Evolutionary conservation across 92 coral and sea anemone genomes (phyloP).

Genomic region (Porites rus): DNA sequence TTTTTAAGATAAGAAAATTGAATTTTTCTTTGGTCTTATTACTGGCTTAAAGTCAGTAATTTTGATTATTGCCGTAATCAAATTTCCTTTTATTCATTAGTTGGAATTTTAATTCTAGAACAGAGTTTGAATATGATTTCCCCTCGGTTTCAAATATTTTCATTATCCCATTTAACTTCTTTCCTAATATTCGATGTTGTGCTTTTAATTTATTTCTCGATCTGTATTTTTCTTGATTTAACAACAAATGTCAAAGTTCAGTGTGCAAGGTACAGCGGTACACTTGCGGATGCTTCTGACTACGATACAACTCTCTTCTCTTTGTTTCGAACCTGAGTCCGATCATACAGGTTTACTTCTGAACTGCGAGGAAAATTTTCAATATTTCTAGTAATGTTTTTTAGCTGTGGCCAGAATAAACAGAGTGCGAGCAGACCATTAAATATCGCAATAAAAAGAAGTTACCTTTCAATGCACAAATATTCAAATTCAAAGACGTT

Average conservation of each 20-base stretch:
- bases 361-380: too few species aligned
- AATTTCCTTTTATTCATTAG: too few species aligned
- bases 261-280: background rate
- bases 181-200: too few species aligned
- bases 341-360: too few species aligned
- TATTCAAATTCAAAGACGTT: background rate
- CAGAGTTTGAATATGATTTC: background rate
- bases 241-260: background rate
- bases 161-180: too few species aligned
- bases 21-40: background rate
- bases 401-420: background rate
- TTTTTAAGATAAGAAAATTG: background rate
- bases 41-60: too few species aligned
- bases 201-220: background rate
- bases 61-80: too few species aligned
- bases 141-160: background rate
- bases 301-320: too few species aligned
- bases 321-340: too few species aligned
- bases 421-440: background rate
- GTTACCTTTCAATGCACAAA: background rate
- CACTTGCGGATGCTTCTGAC: too few species aligned
- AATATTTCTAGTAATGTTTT: too few species aligned
- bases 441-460: background rate
- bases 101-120: too few species aligned
- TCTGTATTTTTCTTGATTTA: background rate